Conservation (phyloP, 2,888 invertebrate species). For the Watsonalla cultraria region DNA sequence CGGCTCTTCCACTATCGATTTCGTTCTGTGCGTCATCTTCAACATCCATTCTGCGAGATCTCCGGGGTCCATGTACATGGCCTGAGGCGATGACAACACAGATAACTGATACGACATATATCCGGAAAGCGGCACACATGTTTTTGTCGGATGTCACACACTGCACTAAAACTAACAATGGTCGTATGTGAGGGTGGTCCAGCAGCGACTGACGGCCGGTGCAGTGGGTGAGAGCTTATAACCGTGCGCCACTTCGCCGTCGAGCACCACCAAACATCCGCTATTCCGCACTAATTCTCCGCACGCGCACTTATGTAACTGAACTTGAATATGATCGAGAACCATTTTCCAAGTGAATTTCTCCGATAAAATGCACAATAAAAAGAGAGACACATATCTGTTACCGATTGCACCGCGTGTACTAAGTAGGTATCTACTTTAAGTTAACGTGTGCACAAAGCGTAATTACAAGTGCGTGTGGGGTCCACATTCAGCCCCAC, state of each 20-base stretch:
- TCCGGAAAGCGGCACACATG: conserved; percentile 72
- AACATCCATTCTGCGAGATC: conserved; percentile 65
- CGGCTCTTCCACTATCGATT: conserved; percentile 72
- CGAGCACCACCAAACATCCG: conserved; percentile 77
- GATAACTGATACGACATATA: conserved; percentile 63
- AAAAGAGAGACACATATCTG: conserved; percentile 69
- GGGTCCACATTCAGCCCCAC: conserved; percentile 48
- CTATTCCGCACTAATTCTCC: conserved; percentile 79
- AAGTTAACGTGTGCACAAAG: conserved; percentile 44
- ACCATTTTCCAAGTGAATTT: conserved; percentile 78
- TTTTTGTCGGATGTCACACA: conserved; percentile 49
- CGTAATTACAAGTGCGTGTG: conserved; percentile 54
- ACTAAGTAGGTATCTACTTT: conserved; percentile 18
- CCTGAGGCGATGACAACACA: conserved; percentile 62
- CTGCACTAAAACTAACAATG: conserved; percentile 63
- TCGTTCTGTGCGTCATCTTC: conserved; percentile 67
- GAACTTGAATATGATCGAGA: conserved; percentile 78
- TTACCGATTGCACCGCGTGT: conserved; percentile 48
- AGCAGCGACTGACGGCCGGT: conserved; percentile 66
- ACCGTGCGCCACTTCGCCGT: conserved; percentile 70
- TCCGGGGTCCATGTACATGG: conserved; percentile 64
- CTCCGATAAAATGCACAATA: conserved; percentile 76
- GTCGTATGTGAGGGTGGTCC: conserved; percentile 66
- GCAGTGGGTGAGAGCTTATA: conserved; percentile 71
- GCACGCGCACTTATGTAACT: conserved; percentile 78